Evolutionary conservation across 1,140 invertebrate genomes (phyloP).

Genomic region (Lucilia cuprina): DNA sequence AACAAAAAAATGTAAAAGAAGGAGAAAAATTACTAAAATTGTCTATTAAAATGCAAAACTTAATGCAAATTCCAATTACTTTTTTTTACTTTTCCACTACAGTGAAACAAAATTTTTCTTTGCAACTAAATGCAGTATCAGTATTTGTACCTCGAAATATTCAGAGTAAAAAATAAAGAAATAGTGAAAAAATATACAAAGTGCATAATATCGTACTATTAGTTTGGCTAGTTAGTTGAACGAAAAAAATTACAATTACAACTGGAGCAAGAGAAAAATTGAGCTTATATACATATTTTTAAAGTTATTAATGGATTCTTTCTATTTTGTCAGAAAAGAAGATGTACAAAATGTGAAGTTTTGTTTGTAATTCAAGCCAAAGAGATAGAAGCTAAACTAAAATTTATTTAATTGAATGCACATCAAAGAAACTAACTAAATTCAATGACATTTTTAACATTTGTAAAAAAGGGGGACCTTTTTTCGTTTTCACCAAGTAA

Average conservation of each 20-base stretch:
- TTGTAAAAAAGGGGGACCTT: neutral
- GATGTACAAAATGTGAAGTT: neutral
- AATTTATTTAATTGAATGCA: constrained; percentile 3
- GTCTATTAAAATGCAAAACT: neutral
- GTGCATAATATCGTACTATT: neutral
- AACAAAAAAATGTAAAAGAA: neutral
- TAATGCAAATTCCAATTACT: neutral
- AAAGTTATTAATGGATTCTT: neutral
- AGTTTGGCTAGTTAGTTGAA: neutral
- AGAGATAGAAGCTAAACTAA: neutral
- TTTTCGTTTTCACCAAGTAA: too few species aligned
- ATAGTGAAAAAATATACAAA: neutral
- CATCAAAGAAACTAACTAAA: neutral
- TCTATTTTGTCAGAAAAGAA: neutral
- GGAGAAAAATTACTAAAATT: neutral
- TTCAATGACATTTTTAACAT: neutral
- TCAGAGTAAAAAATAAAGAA: neutral
- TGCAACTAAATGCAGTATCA: too few species aligned
- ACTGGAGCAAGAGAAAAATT: neutral
- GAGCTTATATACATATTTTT: neutral
- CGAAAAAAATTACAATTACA: neutral
- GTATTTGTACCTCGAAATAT: too few species aligned
- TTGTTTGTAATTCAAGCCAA: neutral
- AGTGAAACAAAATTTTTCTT: too few species aligned
- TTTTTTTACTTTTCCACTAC: neutral